Evolutionary conservation across 1,140 invertebrate species (phyloP).

Genomic region (Aphis gossypii): DNA sequence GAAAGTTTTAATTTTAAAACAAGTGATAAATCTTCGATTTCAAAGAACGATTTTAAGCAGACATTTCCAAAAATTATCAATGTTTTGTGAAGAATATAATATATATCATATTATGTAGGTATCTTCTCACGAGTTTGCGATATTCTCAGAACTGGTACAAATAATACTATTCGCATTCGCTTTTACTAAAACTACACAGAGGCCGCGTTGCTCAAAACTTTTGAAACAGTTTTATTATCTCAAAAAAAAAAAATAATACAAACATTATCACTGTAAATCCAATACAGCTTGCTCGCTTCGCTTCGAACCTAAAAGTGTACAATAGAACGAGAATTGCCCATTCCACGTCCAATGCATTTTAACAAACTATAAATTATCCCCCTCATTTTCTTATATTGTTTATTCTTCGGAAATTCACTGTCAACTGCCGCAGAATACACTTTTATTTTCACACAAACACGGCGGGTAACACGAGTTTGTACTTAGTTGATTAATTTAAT

Average conservation of each 20-base stretch:
- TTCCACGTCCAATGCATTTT: not conserved
- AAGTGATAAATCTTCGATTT: not conserved
- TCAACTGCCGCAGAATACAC: not conserved
- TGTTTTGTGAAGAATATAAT: not conserved
- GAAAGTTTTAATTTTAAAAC: not conserved
- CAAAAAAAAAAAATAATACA: not conserved
- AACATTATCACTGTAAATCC: not conserved
- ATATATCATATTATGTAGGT: not conserved
- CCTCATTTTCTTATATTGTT: not conserved
- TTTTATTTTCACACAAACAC: not conserved
- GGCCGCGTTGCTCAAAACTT: not conserved
- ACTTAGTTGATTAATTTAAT: conserved; percentile 48
- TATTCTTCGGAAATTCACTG: not conserved
- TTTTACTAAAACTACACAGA: not conserved
- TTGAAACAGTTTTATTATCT: not conserved
- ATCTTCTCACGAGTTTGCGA: not conserved
- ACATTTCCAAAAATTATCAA: not conserved
- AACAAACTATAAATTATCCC: conserved; percentile 8
- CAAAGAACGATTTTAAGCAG: not conserved
- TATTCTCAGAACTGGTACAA: not conserved
- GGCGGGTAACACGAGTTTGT: not conserved
- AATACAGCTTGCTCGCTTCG: not conserved
- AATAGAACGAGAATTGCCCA: not conserved
- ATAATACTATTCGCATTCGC: not conserved
- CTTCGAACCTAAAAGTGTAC: not conserved